phyloP scores from a whole-genome alignment of 2,113 vertebrate genomes.

The Marmota monax region DNA sequence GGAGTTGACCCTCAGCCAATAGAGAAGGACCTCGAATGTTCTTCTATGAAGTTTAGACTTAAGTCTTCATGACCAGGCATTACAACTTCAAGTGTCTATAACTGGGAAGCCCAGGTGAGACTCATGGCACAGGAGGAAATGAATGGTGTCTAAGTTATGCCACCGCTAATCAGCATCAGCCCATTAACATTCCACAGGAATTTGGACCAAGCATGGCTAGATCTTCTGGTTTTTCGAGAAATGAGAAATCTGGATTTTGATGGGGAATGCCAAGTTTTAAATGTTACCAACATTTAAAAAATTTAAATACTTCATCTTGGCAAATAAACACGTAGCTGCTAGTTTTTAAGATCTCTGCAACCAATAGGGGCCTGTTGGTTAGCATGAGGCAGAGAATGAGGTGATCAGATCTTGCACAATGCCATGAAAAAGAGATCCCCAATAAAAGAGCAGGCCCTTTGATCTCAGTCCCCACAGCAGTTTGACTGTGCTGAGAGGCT shows the following conservation, averaged over 20 bases:
- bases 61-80: neutral
- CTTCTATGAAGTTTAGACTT: neutral
- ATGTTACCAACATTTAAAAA: neutral
- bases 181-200: neutral
- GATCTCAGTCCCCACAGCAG: neutral
- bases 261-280: neutral
- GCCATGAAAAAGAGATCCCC: neutral
- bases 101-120: neutral
- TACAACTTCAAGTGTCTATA: neutral
- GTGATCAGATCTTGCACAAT: neutral
- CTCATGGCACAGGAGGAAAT: neutral
- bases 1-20: neutral
- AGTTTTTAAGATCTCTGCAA: neutral
- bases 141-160: too few species aligned
- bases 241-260: conserved; percentile 34
- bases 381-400: neutral
- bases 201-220: neutral
- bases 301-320: neutral
- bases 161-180: neutral
- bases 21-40: neutral
- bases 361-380: neutral
- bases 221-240: neutral
- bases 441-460: neutral
- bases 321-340: neutral
- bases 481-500: neutral